Evolutionary conservation across 2,888 invertebrate species (phyloP).

Genomic region (Ypsolopha scabrella): DNA sequence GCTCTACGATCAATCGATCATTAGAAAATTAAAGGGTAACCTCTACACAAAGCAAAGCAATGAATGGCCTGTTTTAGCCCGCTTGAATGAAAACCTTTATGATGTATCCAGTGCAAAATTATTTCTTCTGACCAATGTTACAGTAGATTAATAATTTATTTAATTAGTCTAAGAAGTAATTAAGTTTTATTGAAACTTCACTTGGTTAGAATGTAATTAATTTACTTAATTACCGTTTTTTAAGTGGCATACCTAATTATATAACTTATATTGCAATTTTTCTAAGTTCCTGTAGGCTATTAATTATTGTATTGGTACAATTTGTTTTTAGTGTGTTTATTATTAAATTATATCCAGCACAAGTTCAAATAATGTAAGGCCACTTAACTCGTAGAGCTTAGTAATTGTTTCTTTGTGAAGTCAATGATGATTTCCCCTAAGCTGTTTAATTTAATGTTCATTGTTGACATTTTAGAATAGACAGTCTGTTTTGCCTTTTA

Average conservation of each 20-base stretch:
- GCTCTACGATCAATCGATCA: too few relatives aligned
- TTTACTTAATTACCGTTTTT: constrained; percentile 34
- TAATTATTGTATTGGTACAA: constrained; percentile 66
- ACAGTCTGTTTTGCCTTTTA: constrained; percentile 66
- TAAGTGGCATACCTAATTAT: constrained; percentile 70
- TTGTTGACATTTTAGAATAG: constrained; percentile 69
- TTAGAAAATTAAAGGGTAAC: too few relatives aligned
- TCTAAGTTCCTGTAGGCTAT: constrained; percentile 70
- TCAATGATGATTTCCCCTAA: constrained; percentile 39
- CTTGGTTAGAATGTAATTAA: constrained; percentile 33
- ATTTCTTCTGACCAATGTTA: constrained; percentile 45
- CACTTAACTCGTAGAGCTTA: constrained; percentile 63
- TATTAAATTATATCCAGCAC: constrained; percentile 56
- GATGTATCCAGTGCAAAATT: constrained; percentile 14
- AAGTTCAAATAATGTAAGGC: constrained; percentile 68
- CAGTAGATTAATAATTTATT: constrained; percentile 34
- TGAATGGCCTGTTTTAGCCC: too few relatives aligned
- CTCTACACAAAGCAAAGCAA: too few relatives aligned
- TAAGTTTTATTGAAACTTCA: constrained; percentile 30
- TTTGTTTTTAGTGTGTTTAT: constrained; percentile 64
- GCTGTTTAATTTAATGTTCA: constrained; percentile 66
- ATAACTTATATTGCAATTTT: constrained; percentile 69
- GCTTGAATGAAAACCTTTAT: too few relatives aligned
- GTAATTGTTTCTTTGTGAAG: constrained; percentile 34
- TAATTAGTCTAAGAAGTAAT: constrained; percentile 41